phyloP scores from a whole-genome alignment of 2,797 vertebrate species.

The Gila robusta region DNA sequence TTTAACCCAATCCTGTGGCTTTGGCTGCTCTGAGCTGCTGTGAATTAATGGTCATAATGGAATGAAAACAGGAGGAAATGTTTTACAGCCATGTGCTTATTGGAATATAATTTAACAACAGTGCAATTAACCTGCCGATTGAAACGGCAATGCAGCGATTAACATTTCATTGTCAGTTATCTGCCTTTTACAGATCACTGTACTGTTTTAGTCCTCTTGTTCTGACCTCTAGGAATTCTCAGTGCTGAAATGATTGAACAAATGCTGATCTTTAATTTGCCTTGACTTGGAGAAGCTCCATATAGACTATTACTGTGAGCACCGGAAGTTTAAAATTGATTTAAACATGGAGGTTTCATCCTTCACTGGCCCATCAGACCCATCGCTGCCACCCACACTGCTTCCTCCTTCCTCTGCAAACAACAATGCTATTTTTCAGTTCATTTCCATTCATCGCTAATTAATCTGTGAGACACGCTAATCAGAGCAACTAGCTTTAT shows the following conservation, averaged over 20 bases:
- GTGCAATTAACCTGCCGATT: constrained; percentile 13
- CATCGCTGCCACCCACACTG: constrained; percentile 44
- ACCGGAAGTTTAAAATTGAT: constrained; percentile 21
- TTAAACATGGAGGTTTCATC: constrained; percentile 47
- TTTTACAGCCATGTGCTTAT: neutral
- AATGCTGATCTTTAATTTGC: constrained; percentile 1
- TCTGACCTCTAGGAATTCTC: constrained; percentile 19
- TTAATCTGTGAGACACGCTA: constrained; percentile 14
- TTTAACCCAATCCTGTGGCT: neutral
- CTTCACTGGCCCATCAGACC: constrained; percentile 61
- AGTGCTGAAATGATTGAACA: neutral
- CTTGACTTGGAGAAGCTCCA: constrained; percentile 35
- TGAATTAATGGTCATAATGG: neutral
- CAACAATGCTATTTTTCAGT: constrained; percentile 30
- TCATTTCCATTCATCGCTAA: constrained; percentile 27
- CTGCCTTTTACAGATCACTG: neutral
- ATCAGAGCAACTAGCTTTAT: constrained; percentile 15
- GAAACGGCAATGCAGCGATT: neutral
- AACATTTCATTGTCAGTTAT: constrained; percentile 5
- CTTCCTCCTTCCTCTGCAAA: constrained; percentile 28
- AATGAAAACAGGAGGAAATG: constrained; percentile 6
- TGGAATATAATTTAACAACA: constrained; percentile 2
- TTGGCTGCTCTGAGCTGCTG: neutral
- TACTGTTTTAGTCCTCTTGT: neutral
- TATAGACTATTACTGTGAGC: constrained; percentile 17